These are phyloP conservation scores for Tympanoctomys barrerae DNA, from an alignment of 2,797 vertebrate species.

Conservation along the genomic window DNA sequence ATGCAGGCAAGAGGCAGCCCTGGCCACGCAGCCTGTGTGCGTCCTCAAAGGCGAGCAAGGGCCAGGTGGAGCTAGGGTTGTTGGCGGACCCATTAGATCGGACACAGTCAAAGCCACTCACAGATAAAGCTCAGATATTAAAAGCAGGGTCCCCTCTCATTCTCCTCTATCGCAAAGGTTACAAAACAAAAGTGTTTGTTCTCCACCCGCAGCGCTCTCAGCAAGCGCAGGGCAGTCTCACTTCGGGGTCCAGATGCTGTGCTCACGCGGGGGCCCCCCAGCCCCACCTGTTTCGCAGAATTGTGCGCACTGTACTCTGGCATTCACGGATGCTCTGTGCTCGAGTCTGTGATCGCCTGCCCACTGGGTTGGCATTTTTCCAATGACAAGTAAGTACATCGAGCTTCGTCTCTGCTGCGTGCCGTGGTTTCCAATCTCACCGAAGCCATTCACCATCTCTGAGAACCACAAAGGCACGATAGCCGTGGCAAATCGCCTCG, in stretches of 20 bases:
- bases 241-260: conserved; percentile 91
- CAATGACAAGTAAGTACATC: conserved; percentile 67
- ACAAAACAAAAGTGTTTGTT: conserved; percentile 62
- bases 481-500: conserved; percentile 1
- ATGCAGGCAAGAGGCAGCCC: conserved; percentile 53
- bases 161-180: conserved; percentile 49
- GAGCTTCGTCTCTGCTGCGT: conserved; percentile 29
- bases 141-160: neutral
- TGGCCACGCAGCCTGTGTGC: conserved; percentile 44
- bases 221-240: conserved; percentile 71
- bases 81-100: neutral
- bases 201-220: conserved; percentile 65
- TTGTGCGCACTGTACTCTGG: conserved; percentile 86
- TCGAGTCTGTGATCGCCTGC: conserved; percentile 81
- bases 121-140: neutral
- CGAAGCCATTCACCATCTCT: neutral
- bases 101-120: neutral
- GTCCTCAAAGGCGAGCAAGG: conserved; percentile 60
- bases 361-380: conserved; percentile 83
- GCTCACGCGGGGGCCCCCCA: conserved; percentile 90
- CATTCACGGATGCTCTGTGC: conserved; percentile 83
- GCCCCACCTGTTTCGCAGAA: conserved; percentile 91
- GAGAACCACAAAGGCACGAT: neutral
- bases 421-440: conserved; percentile 51
- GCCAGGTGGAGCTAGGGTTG: neutral